Evolutionary conservation across 1,140 invertebrate species (phyloP), one percentile per base, ranked within the genome.

Genomic region (Musca domestica): DNA sequence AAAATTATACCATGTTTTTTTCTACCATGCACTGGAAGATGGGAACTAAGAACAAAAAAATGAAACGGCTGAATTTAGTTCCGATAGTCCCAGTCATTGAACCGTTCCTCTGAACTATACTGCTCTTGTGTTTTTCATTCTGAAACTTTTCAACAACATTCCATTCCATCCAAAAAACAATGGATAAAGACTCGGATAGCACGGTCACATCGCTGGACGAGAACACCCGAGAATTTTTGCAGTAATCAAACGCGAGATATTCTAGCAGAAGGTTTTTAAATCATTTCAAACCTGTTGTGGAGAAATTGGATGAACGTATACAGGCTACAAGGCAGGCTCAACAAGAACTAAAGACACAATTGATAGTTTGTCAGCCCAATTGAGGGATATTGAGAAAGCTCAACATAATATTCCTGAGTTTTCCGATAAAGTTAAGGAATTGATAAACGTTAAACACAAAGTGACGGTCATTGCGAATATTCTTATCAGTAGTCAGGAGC

Each of bases 231-330:
- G 77, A 93, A 94, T 83, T 91, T 93, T 75, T 91, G 90, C 76
- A 91, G 93, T 71, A 95, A 95, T 84, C 92, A 92, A 6, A 95
- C 92, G 0, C 86, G 94, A 75, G 94, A 96, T 84, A 92, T 93
- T 0, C 83, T 97, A 46, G 93, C 95, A 3, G 94, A 96, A 76
- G 95, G 95, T 98, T 66, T 89, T 96, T 75, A 92, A 92, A 34
- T 84, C 97, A 23, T 83, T 98, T 47, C n/a, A 95, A 94, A 81
- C 95, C 95, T 10, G 92, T 92, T 14, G 90, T 98, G 19, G 94
- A 96, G 81, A 91, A 93, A 76, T 84, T 98, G 68, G 94, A 96
- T 77, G 93, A 96, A 76, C 87, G 93, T 77, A 93, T 97, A 63
- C 87, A 89, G 78, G 88, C 90, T 20, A 95, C 94, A 30, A 95